Conservation (phyloP, 1,140 invertebrate species). For the Phthorimaea operculella region DNA sequence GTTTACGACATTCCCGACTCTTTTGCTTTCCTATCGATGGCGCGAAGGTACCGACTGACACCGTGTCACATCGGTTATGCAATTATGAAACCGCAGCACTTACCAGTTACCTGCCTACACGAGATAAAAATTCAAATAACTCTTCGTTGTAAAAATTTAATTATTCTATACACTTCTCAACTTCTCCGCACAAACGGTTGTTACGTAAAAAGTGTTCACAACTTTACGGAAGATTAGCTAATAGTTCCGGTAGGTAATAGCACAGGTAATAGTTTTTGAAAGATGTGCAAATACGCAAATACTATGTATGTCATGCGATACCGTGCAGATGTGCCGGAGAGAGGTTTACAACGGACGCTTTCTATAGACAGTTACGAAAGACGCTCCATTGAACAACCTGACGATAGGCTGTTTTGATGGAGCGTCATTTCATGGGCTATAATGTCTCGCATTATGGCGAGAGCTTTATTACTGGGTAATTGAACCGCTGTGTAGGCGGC, state of each 20-base stretch:
- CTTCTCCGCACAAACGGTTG: conserved; percentile 2
- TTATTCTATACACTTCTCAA: conserved; percentile 15
- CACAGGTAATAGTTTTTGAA: conserved; percentile 10
- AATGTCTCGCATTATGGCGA: conserved; percentile 29
- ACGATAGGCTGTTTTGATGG: conserved; percentile 34
- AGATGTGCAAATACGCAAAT: not conserved
- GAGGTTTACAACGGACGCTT: conserved; percentile 34
- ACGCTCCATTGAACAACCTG: conserved; percentile 41
- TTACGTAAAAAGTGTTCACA: conserved; percentile 6
- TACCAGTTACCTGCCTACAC: not conserved
- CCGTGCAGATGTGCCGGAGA: conserved; percentile 11
- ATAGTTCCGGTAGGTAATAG: conserved; percentile 18
- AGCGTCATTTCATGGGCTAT: conserved; percentile 20
- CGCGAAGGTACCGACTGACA: conserved; percentile 2
- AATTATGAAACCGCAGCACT: conserved; percentile 3
- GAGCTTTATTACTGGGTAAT: conserved; percentile 24
- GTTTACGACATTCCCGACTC: conserved; percentile 17
- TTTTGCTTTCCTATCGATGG: conserved; percentile 16
- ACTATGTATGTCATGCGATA: conserved; percentile 1
- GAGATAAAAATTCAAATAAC: not conserved
- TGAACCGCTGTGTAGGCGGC: conserved; percentile 9
- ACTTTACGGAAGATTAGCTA: conserved; percentile 15
- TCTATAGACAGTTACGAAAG: conserved; percentile 50
- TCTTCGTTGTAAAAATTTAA: conserved; percentile 6
- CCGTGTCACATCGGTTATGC: conserved; percentile 13